These are phyloP conservation scores for Corythornis madagascariensis DNA, from an alignment of 2,113 vertebrate genomes.

Conservation along the genomic window DNA sequence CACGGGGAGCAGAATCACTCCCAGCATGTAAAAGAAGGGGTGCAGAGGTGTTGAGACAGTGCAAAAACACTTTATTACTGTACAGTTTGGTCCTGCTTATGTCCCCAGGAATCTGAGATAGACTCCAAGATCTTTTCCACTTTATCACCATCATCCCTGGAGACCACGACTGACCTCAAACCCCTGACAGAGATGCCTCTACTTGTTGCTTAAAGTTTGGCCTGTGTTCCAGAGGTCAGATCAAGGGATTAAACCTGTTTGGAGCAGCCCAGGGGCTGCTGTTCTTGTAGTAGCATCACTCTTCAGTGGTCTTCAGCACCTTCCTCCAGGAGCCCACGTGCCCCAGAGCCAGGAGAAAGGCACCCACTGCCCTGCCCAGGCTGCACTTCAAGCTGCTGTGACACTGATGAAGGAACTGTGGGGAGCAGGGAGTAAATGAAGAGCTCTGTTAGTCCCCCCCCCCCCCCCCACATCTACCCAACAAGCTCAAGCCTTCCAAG, in stretches of 20 bases:
- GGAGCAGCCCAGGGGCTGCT: background rate
- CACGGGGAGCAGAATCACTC: too few species aligned
- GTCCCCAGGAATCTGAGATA: too few species aligned
- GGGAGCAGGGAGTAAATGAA: background rate
- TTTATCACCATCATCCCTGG: background rate
- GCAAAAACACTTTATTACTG: background rate
- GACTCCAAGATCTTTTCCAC: background rate
- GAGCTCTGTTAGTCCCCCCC: background rate
- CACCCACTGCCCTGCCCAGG: background rate
- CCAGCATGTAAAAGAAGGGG: background rate
- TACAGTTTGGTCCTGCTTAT: background rate
- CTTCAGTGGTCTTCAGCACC: too few species aligned
- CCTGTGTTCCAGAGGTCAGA: background rate
- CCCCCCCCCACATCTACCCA: background rate
- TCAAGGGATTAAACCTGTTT: background rate
- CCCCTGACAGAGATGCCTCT: background rate
- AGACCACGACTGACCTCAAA: background rate
- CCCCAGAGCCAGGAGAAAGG: background rate
- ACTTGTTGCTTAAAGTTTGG: background rate
- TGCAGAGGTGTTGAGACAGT: background rate
- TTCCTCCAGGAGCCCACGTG: background rate
- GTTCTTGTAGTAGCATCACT: background rate
- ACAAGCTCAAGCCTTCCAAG: conserved; percentile 21
- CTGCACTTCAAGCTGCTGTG: background rate
- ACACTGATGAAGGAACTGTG: background rate